Percentiles rank a stretch among this genome's conserved stretches.
These are phyloP conservation scores for Apis laboriosa DNA, from an alignment of 1,140 invertebrate genomes.

Conservation along the genomic window DNA sequence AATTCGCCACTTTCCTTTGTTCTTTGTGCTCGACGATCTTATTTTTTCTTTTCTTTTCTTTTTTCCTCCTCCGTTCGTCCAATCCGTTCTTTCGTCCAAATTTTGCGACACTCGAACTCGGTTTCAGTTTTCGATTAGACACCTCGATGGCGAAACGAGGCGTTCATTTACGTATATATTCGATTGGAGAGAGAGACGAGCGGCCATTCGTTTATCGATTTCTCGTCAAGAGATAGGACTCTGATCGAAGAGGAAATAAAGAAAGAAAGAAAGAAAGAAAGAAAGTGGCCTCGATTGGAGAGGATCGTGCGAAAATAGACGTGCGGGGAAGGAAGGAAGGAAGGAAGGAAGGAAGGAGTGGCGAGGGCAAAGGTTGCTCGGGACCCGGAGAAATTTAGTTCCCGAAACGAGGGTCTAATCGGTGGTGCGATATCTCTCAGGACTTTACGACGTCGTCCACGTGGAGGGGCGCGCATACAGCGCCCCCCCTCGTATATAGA, in stretches of 20 bases:
- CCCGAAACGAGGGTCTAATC: constrained; percentile 70
- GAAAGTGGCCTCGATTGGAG: no score
- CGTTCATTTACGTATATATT: no score
- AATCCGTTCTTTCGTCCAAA: neutral
- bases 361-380: neutral
- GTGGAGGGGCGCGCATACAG: neutral
- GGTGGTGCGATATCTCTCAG: constrained; percentile 64
- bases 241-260: neutral
- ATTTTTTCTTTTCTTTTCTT: no score
- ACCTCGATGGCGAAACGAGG: no score
- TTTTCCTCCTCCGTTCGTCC: neutral
- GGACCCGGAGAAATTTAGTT: constrained; percentile 65
- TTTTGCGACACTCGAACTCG: no score
- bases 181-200: no score
- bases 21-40: neutral
- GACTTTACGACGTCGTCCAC: constrained; percentile 61
- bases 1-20: neutral
- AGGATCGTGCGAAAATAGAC: constrained; percentile 16
- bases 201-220: no score
- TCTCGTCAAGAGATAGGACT: no score
- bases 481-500: neutral
- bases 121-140: neutral
- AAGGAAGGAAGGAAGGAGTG: neutral
- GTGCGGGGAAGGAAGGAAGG: neutral
- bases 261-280: no score